Evolutionary conservation across 2,888 invertebrate genomes (phyloP).

Genomic region (Pterostichus niger): DNA sequence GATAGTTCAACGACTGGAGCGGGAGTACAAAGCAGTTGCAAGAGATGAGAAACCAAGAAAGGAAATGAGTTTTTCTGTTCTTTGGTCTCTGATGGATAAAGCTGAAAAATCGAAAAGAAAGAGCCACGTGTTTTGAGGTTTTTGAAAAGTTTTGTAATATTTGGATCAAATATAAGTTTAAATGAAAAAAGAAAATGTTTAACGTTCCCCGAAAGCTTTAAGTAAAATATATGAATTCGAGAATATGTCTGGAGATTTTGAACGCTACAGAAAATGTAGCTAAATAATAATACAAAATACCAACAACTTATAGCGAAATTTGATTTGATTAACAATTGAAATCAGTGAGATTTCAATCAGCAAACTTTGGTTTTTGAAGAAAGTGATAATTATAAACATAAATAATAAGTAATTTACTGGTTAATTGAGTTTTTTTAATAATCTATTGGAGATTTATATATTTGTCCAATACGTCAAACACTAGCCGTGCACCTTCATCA

Average conservation of each 20-base stretch:
- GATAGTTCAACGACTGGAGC: slow-evolving; percentile 15
- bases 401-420: too few relatives aligned
- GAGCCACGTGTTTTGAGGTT: slow-evolving; percentile 1
- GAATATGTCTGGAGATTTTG: too few relatives aligned
- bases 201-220: not conserved
- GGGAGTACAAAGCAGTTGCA: slow-evolving; percentile 10
- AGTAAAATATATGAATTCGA: too few relatives aligned
- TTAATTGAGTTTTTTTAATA: too few relatives aligned
- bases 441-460: too few relatives aligned
- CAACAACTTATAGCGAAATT: too few relatives aligned
- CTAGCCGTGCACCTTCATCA: not conserved
- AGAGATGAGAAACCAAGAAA: not conserved
- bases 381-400: too few relatives aligned
- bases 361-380: too few relatives aligned
- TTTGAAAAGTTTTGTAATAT: slow-evolving; percentile 14
- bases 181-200: not conserved
- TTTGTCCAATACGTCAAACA: not conserved
- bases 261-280: too few relatives aligned
- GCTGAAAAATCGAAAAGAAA: slow-evolving; percentile 5
- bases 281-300: too few relatives aligned
- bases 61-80: slow-evolving; percentile 19
- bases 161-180: slow-evolving; percentile 8
- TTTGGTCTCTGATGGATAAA: slow-evolving; percentile 43
- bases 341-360: too few relatives aligned
- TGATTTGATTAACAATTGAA: too few relatives aligned